A percentile compares a stretch with the other conserved stretches of the same genome.
These are phyloP conservation scores for Andrena dorsata DNA, from an alignment of 2,888 invertebrate genomes.

Conservation along the genomic window DNA sequence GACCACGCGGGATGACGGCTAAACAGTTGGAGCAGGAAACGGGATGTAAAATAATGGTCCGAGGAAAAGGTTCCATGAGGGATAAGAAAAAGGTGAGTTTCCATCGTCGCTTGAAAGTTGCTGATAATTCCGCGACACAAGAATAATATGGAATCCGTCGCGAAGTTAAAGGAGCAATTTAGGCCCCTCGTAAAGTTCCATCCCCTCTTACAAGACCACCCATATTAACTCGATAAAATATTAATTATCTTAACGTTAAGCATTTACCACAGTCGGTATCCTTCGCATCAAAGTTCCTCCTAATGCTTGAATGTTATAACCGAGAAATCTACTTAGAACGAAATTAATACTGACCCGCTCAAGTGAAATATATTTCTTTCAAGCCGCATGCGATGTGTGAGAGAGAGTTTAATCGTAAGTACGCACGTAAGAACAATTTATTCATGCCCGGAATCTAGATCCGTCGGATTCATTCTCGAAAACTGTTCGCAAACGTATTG, in stretches of 20 bases:
- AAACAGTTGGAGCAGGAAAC: constrained; percentile 99
- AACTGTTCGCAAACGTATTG: no score
- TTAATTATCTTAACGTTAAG: no score
- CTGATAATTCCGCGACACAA: neutral
- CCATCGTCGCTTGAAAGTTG: neutral
- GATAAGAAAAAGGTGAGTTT: constrained; percentile 98
- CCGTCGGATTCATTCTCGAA: no score
- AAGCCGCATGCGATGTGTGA: constrained; percentile 78
- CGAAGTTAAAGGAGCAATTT: no score
- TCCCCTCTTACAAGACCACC: no score
- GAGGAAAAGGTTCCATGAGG: constrained; percentile 99
- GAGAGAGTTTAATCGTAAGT: constrained; percentile 77
- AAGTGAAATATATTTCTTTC: constrained; percentile 71
- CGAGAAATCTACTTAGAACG: neutral
- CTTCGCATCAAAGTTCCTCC: no score
- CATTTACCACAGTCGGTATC: no score
- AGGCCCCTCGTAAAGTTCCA: no score
- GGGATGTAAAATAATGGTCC: constrained; percentile 99
- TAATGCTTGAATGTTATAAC: neutral
- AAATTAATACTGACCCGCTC: neutral
- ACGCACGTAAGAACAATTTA: constrained; percentile 49
- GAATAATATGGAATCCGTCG: no score
- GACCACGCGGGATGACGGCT: constrained; percentile 99
- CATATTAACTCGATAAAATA: no score
- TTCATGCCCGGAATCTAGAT: neutral